Percentiles rank a stretch among this genome's conserved stretches.
Evolutionary conservation across 2,888 invertebrate species (phyloP).

Genomic region (Clepsis dumicolana): DNA sequence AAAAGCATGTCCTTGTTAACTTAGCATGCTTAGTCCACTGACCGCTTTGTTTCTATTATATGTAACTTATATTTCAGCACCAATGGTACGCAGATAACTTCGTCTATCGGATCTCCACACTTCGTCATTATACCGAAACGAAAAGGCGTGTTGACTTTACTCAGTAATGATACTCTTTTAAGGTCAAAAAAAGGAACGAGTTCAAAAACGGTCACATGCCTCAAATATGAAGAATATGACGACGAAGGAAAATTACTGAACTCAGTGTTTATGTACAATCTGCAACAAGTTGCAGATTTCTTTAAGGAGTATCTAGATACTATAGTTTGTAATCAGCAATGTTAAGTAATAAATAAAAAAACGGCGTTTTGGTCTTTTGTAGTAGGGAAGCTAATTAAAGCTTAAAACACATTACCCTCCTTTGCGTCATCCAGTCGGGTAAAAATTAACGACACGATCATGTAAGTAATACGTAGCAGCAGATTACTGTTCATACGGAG

Average conservation of each 20-base stretch:
- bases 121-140: slow-evolving; percentile 8
- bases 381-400: not conserved
- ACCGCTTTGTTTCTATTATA: not conserved
- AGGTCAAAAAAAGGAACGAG: not conserved
- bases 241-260: slow-evolving; percentile 6
- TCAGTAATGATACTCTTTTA: not conserved
- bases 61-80: not conserved
- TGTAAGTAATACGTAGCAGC: too few species aligned
- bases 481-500: too few species aligned
- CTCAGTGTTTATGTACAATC: slow-evolving; percentile 25
- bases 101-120: not conserved
- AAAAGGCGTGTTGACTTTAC: slow-evolving; percentile 14
- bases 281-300: slow-evolving; percentile 20
- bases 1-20: too few species aligned
- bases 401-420: too few species aligned
- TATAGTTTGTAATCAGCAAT: slow-evolving; percentile 13
- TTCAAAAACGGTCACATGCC: slow-evolving; percentile 2
- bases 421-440: too few species aligned
- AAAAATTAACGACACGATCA: not conserved
- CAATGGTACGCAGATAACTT: not conserved
- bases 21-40: too few species aligned
- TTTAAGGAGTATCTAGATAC: slow-evolving; percentile 23
- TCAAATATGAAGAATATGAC: slow-evolving; percentile 35
- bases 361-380: not conserved
- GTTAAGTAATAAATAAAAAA: not conserved